A percentile compares a stretch with the other conserved stretches of the same genome.
phyloP scores from a whole-genome alignment of 2,888 invertebrate genomes.

The Aspidapion aeneum region DNA sequence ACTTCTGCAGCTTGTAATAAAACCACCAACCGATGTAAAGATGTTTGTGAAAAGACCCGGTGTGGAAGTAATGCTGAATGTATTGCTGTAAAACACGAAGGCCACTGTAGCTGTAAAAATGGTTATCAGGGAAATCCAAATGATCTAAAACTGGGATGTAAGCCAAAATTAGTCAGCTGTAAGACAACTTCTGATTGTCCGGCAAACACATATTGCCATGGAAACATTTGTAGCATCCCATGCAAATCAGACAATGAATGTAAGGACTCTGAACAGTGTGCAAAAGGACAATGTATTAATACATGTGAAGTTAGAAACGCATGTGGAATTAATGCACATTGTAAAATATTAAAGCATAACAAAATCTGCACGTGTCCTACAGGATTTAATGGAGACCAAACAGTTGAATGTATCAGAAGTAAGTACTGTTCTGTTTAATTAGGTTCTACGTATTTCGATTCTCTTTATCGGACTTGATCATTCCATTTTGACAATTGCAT shows the following conservation, averaged over 20 bases:
- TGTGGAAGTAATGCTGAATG: slow-evolving; percentile 88
- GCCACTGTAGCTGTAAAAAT: slow-evolving; percentile 72
- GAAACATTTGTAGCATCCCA: slow-evolving; percentile 73
- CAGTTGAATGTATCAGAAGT: slow-evolving; percentile 82
- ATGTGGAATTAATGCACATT: slow-evolving; percentile 82
- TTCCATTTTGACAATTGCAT: too few species aligned
- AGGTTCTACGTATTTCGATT: too few species aligned
- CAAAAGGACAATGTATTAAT: slow-evolving; percentile 77
- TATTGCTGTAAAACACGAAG: slow-evolving; percentile 68
- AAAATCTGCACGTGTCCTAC: slow-evolving; percentile 80
- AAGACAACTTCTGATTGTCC: slow-evolving; percentile 69
- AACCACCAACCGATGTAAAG: slow-evolving; percentile 74
- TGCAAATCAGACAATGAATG: slow-evolving; percentile 81
- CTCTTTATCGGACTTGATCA: neutral
- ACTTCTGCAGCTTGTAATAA: slow-evolving; percentile 71
- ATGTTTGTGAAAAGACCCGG: slow-evolving; percentile 72
- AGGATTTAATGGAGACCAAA: slow-evolving; percentile 82
- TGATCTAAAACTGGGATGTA: slow-evolving; percentile 67
- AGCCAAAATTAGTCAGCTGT: slow-evolving; percentile 71
- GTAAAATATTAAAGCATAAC: slow-evolving; percentile 66
- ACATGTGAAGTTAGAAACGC: slow-evolving; percentile 72
- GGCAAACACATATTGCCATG: slow-evolving; percentile 77
- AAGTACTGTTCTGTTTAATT: too few species aligned
- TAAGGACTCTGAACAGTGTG: slow-evolving; percentile 71
- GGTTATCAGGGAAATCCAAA: slow-evolving; percentile 77